These are phyloP conservation scores for Dynastes maya DNA, from an alignment of 2,888 invertebrate species.

Conservation along the genomic window DNA sequence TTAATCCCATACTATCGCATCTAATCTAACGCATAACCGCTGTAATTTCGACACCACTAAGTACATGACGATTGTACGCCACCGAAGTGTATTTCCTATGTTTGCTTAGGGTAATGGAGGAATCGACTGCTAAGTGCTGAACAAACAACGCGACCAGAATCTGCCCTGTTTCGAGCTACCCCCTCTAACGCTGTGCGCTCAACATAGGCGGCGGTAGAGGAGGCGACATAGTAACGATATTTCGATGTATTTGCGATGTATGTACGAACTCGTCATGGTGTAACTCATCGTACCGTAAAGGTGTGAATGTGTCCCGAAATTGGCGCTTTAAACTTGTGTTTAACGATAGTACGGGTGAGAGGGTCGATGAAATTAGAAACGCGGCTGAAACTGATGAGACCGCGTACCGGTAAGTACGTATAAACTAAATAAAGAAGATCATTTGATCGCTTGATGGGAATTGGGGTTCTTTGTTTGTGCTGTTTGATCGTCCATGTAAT, in stretches of 20 bases:
- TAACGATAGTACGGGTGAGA: background rate
- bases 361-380: background rate
- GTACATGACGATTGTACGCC: conserved; percentile 26
- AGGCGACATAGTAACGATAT: background rate
- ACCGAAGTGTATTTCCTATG: conserved; percentile 27
- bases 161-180: background rate
- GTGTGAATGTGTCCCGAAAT: background rate
- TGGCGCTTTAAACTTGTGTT: background rate
- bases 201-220: background rate
- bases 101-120: conserved; percentile 43
- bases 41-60: background rate
- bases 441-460: no score
- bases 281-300: background rate
- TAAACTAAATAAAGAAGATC: no score
- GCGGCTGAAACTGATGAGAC: background rate
- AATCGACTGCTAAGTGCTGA: conserved; percentile 43
- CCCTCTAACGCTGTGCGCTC: no score
- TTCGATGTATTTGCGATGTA: background rate
- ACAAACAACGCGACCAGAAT: conserved; percentile 31
- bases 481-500: no score
- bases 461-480: no score
- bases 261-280: background rate
- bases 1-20: background rate
- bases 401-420: background rate
- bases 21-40: background rate